Base-by-base conservation (phyloP, 2,888 invertebrate genomes). In the Philhelius pedissequus region DNA sequence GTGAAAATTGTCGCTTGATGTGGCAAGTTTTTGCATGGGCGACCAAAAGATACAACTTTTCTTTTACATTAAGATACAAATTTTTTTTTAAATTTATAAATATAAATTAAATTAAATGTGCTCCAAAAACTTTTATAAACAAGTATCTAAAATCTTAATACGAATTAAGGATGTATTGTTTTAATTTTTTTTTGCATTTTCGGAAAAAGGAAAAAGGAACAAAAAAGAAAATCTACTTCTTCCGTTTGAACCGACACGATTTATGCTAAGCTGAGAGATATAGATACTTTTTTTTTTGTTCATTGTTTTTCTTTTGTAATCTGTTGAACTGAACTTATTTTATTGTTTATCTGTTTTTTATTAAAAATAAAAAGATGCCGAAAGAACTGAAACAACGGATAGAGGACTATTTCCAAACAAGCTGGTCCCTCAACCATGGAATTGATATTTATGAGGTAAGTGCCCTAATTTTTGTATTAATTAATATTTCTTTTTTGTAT, bases 331-430 rank as follows among this genome's bases (percentile, higher is more conserved):
- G 22, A 48, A 48, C 9, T 64, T n/a, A 32, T 45, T 60, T 79
- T 50, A 27, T 38, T 8, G 6, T 15, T 56, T 54, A 15, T 13
- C 54, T 66, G 64, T 64, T 58, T 38, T 70, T 35, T 76, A 5
- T 13, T n/a, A n/a, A n/a, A n/a, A 43, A 27, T 35, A 35, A 76
- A 15, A 15, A 92, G 92, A 97, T 99, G 89, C 98, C 98, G 2
- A 97, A 97, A 89, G 97, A 97, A 90, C 93, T 99, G 84, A 98
- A 98, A 90, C 97, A 97, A 90, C 93, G 98, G 84, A 98, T 99
- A 95, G 97, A 98, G 90, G 98, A 99, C 91, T 98, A 98, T 92
- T 98, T 98, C 91, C 98, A 98, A 92, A 98, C 98, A 13, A 98
- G 97, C 94, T 99, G 98, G 98, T 98, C 98, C 11, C 94, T 99